Base-by-base conservation (phyloP, 2,888 invertebrate genomes). In the Pammene aurita region DNA sequence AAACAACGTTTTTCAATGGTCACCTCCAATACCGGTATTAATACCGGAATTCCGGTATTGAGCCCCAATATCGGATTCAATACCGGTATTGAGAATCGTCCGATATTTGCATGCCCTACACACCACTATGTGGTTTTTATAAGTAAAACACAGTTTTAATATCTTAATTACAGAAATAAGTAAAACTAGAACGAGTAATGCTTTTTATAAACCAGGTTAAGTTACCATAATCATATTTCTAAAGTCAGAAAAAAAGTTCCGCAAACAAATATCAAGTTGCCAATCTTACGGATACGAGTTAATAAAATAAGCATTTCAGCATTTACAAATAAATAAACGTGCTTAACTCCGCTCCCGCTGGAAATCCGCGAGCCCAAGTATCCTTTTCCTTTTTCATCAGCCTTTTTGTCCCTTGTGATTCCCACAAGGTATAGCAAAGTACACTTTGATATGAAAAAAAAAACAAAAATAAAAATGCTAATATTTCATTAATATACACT, bases 251-350 rank as follows among this genome's bases (percentile, higher is more conserved):
- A 16, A 4, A 48, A 16, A n/a, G n/a, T 5, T 11, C 18, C 1
- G 1, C 18, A 2, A 11, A 5, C 6, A 50, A 26, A 26, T 26
- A 26, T 50, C 26, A n/a, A n/a, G n/a, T n/a, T n/a, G n/a, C n/a
- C n/a, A n/a, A n/a, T n/a, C 18, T 50, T 41, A 11, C 5, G 13
- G 13, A 11, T 7, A 16, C 41, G 7, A 18, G 18, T 42, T 41
- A n/a, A n/a, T n/a, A 57, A 57, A 55, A 18, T 41, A 42, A 16
- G 55, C 38, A 13, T 57, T 57, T n/a, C 42, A 57, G 42, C 18
- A 42, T 42, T 42, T 42, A n/a, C 38, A 38, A 55, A 55, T 42
- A 61, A 35, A 48, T 48, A 61, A 48, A 16, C 16, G 35, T 35
- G 38, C 48, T 46, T 48, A 48, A 60, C 48, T 11, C 6, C 13